Base-by-base conservation (phyloP, 2,888 invertebrate genomes). In the Drosophila birchii region DNA sequence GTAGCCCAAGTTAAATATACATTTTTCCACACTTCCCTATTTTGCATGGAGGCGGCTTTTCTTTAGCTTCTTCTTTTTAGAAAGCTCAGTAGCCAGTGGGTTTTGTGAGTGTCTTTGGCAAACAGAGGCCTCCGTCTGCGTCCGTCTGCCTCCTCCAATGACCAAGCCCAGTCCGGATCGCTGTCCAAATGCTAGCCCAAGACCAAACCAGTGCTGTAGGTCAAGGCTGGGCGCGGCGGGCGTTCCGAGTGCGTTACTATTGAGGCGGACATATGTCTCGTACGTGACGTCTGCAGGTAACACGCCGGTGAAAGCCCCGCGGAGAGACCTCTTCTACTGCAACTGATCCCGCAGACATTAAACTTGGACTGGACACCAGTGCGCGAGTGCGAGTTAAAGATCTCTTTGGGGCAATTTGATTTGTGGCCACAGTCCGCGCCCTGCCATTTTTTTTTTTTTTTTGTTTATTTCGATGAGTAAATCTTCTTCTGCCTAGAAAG, bases 141-240 rank as follows among this genome's bases (percentile, higher is more conserved):
- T 29, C 6, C 44, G 14, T 23, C 23, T 5, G 18, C 41, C 41
- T 5, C 20, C 43, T 20, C 41, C 41, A 43, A 23, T 38, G 60
- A 5, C 62, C 39, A 49, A 38, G 20, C 39, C 45, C 20, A 51
- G 5, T 20, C 8, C 47, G 39, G 14, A 54, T 36, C 23, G n/a
- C 20, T 38, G 45, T 41, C 47, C 38, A 41, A 36, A 41, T 51
- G n/a, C 62, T 43, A 66, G 67, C 44, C 69, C 58, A 66, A 59
- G 66, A 54, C 57, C 73, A 59, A 83, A 68, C 44, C 80, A 77
- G 79, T 86, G 90, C 86, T 87, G 76, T 89, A 89, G 87, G 90
- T 87, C 87, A 87, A 87, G 87, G 87, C 89, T 90, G 87, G 87
- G 90, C 90, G 86, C 86, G 86, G 88, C 90, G 73, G 77, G 73